Base-by-base conservation (phyloP, 2,113 vertebrate genomes). In the Ancistrus triradiatus region DNA sequence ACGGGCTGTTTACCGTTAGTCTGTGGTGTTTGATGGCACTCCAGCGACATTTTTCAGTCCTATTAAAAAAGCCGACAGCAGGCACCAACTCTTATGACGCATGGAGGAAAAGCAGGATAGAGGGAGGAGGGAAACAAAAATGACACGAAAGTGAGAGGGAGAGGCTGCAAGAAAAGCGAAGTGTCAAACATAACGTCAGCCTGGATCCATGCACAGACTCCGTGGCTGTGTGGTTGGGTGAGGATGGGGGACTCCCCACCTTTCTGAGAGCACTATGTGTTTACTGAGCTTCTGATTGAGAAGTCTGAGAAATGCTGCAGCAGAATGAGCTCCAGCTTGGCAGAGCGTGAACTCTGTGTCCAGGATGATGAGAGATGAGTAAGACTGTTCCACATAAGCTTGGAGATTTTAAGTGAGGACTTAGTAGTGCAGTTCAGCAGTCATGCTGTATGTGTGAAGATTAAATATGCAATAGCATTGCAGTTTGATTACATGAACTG, bases 1-100 rank as follows among this genome's bases (percentile, higher is more conserved):
- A 68, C 59, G n/a, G 24, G 46, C 60, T 68, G 70, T 73, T 73
- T 73, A 73, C 70, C 59, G 65, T 73, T 68, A 73, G 70, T 73
- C 70, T 73, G 70, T 73, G 70, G 59, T 35, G 49, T 61, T 71
- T 51, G 69, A 71, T 28, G 42, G 56, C 18, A 19, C 28, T 48
- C 48, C 50, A 35, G 51, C 35, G 40, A 53, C 66, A 69, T 73
- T 60, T 73, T 69, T 73, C 21, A 69, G 66, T 28, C 66, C 60
- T 62, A 63, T 49, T 73, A 68, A 73, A 31, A 73, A 72, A 73
- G 66, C 28, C 60, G 33, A 37, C 60, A 55, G 66, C 55, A 73
- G 61, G 69, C 66, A 60, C 60, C 55, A 55, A 33, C 43, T 15
- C 42, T 59, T 65, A 59, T 73, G 71, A 73, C 60, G 60, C 66